Conservation (phyloP, 2,888 invertebrate genomes). For the Bombylius discolor region DNA sequence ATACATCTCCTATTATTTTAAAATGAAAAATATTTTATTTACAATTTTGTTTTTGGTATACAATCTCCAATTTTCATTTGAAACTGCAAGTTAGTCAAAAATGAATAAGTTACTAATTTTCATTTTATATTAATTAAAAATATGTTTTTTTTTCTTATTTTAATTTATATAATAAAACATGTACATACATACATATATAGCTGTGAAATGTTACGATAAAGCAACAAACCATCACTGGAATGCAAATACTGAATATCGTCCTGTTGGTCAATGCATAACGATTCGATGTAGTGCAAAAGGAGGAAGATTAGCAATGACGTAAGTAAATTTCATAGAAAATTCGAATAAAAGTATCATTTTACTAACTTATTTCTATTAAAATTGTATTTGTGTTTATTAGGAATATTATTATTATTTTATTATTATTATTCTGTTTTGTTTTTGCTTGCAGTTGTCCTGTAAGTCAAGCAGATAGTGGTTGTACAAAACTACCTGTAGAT, state of each 20-base stretch:
- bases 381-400: neutral
- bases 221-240: constrained; percentile 10
- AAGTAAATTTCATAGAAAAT: constrained; percentile 5
- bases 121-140: too few species aligned
- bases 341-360: too few species aligned
- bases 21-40: too few species aligned
- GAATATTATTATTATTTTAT: neutral
- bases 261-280: constrained; percentile 16
- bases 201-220: constrained; percentile 6
- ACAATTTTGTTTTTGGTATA: too few species aligned
- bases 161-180: too few species aligned
- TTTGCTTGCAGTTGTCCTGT: constrained; percentile 2
- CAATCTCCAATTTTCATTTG: too few species aligned
- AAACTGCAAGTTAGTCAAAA: too few species aligned
- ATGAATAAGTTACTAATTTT: too few species aligned
- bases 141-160: too few species aligned
- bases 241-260: constrained; percentile 13
- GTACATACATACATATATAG: neutral
- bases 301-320: constrained; percentile 12
- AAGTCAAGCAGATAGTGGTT: constrained; percentile 6
- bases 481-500: constrained; percentile 17
- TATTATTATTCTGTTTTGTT: neutral
- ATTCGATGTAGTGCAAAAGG: constrained; percentile 13
- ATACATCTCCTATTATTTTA: too few species aligned
- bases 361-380: too few species aligned